Base-by-base conservation (phyloP, 1,140 invertebrate genomes). In the Eriosoma lanigerum region DNA sequence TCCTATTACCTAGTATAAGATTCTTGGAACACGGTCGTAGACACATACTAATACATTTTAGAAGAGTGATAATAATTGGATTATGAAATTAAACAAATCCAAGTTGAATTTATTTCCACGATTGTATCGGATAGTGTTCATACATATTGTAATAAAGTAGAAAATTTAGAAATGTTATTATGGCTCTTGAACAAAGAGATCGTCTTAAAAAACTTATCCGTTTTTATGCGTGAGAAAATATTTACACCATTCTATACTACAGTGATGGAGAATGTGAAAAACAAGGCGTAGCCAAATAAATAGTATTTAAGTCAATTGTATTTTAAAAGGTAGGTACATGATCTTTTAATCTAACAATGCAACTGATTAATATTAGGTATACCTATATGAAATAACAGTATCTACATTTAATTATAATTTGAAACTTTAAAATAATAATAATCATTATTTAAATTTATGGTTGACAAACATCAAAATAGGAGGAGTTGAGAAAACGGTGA, bases 101-200 rank as follows among this genome's bases (percentile, higher is more conserved):
- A 9, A 50, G 46, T 50, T 50, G 68, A 70, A 50, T 70, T 70
- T 29, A 50, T 70, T 70, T 70, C 46, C 68, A 70, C 68, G 68
- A 70, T 70, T 70, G 26, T 50, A 50, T 70, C 19, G 19, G 24
- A 50, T 17, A 50, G 46, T 6, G 46, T n/a, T n/a, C n/a, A n/a
- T n/a, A n/a, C n/a, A n/a, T n/a, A 50, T 26, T 50, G 64, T 46
- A 50, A 4, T 21, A 12, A 56, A 24, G 13, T 26, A 13, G 0
- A 13, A 15, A 19, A 29, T 50, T 15, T 50, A 70, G 46, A 70
- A 72, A 72, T 38, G 21, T 52, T 29, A 50, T n/a, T 54, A n/a
- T 72, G 52, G 68, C 46, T 72, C 46, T 52, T 29, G 52, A 72
- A 72, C 68, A 50, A 52, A 72, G 68, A 72, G 52, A 52, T 52